Conservation (phyloP, 92 coral and sea anemone species). For the Diadumene lineata region DNA sequence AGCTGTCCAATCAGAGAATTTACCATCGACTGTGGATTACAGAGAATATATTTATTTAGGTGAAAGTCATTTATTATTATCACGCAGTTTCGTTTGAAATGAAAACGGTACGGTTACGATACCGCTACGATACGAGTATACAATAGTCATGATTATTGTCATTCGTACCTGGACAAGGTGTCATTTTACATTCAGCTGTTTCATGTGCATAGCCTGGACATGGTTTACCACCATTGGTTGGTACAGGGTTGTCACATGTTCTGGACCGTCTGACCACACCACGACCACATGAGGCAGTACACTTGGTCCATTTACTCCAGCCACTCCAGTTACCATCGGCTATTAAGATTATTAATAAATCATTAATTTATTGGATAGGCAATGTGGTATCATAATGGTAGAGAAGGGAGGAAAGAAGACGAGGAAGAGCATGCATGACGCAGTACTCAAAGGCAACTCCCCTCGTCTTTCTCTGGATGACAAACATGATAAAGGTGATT, state of each 20-base stretch:
- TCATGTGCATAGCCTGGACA: slow-evolving; percentile 88
- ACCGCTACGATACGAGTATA: no score
- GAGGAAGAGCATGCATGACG: no score
- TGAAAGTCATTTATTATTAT: background rate
- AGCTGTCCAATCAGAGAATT: slow-evolving; percentile 89
- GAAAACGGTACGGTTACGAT: no score
- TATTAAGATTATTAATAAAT: background rate
- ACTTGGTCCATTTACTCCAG: slow-evolving; percentile 94
- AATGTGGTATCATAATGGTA: no score
- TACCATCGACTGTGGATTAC: slow-evolving; percentile 67
- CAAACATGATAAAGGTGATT: no score
- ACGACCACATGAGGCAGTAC: slow-evolving; percentile 87
- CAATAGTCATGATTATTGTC: no score
- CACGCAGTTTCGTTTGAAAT: background rate
- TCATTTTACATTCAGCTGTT: slow-evolving; percentile 75
- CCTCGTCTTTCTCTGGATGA: no score
- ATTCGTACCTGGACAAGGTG: slow-evolving; percentile 85
- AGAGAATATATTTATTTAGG: no score
- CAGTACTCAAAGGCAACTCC: no score
- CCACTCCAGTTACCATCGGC: slow-evolving; percentile 93
- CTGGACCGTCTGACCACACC: slow-evolving; percentile 81
- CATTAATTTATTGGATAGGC: no score
- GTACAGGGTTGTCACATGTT: slow-evolving; percentile 78
- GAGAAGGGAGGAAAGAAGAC: no score
- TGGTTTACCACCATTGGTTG: slow-evolving; percentile 82